Percentiles rank a stretch among this genome's conserved stretches.
These are phyloP conservation scores for Amazona ochrocephala DNA, from an alignment of 2,797 vertebrate species.

Conservation along the genomic window DNA sequence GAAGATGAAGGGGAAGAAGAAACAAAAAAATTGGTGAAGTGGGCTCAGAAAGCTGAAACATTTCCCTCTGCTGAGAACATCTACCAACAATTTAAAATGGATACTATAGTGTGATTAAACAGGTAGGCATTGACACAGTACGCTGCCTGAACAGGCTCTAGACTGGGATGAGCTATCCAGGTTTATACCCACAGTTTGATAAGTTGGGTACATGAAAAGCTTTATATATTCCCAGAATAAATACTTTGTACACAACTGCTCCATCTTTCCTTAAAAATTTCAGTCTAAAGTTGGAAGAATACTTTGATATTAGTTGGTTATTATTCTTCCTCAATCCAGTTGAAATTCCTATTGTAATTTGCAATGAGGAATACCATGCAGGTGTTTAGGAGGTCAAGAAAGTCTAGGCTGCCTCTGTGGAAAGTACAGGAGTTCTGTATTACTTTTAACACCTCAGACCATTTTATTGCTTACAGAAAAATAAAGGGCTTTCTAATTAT, in stretches of 20 bases:
- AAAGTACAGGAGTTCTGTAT: background rate
- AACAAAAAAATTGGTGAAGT: background rate
- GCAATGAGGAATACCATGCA: background rate
- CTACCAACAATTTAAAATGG: background rate
- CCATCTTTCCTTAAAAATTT: background rate
- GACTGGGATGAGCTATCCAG: background rate
- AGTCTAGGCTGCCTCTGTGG: background rate
- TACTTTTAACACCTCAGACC: background rate
- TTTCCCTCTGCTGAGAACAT: background rate
- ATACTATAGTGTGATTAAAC: background rate
- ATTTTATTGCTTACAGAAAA: background rate
- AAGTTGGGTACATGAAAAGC: background rate
- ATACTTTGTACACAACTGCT: background rate
- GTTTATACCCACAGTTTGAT: background rate
- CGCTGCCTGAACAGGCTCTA: fast-evolving
- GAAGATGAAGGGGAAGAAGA: background rate
- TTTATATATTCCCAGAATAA: background rate
- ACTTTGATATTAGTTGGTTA: background rate
- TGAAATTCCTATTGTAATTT: background rate
- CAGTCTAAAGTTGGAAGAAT: background rate
- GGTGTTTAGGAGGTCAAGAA: background rate
- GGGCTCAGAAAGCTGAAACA: background rate
- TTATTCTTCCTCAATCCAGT: background rate
- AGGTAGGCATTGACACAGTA: background rate
- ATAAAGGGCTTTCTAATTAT: background rate